These are phyloP conservation scores for Alsophila aescularia DNA, from an alignment of 2,888 invertebrate species.

Conservation along the genomic window DNA sequence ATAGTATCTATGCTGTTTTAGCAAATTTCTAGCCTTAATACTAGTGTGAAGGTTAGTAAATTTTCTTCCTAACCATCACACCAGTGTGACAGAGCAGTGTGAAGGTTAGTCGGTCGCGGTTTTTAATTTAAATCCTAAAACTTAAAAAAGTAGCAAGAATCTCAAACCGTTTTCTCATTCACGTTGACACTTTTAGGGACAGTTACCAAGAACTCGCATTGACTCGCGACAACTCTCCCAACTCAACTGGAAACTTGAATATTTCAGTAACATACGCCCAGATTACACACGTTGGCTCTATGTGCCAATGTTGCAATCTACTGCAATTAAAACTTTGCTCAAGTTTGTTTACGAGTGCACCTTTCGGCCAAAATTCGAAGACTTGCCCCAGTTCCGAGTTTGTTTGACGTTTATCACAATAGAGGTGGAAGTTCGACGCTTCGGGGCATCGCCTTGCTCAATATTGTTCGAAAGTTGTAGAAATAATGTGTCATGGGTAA, in stretches of 20 bases:
- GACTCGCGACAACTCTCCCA: constrained; percentile 6
- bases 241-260: constrained; percentile 36
- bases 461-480: constrained; percentile 63
- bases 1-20: too few relatives aligned
- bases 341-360: constrained; percentile 76
- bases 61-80: too few relatives aligned
- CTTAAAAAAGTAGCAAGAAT: too few relatives aligned
- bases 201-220: constrained; percentile 16
- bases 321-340: constrained; percentile 77
- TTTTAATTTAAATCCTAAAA: too few relatives aligned
- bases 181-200: constrained; percentile 6
- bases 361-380: constrained; percentile 69
- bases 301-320: constrained; percentile 62
- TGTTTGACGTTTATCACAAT: constrained; percentile 65
- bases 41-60: too few relatives aligned
- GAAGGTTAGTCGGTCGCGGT: too few relatives aligned
- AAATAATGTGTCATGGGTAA: constrained; percentile 53
- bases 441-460: constrained; percentile 50
- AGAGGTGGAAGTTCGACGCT: constrained; percentile 57
- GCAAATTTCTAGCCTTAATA: too few relatives aligned
- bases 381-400: constrained; percentile 53
- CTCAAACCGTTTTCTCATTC: background rate
- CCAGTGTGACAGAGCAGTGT: too few relatives aligned
- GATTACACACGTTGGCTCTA: constrained; percentile 42
- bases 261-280: constrained; percentile 38